A percentile compares a stretch with the other conserved stretches of the same genome.
phyloP scores from a whole-genome alignment of 2,797 vertebrate species.

The Euphonia xanthogaster region DNA sequence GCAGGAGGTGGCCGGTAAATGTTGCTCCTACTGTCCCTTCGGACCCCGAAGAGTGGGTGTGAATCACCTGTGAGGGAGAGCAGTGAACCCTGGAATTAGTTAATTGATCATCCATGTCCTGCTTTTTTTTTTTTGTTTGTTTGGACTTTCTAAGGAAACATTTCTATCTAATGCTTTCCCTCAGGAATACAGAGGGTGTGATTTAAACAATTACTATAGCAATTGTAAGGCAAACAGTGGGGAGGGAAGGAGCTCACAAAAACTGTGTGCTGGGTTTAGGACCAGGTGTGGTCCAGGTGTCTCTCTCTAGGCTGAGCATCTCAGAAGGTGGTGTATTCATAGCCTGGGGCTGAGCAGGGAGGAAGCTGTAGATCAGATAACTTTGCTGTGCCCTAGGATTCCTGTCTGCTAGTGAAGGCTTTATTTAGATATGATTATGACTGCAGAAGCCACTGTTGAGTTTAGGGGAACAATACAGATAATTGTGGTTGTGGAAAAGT shows the following conservation, averaged over 20 bases:
- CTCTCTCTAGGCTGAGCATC: background rate
- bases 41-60: slow-evolving; percentile 69
- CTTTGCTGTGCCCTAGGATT: background rate
- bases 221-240: background rate
- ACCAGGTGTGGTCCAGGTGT: background rate
- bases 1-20: slow-evolving; percentile 88
- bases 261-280: background rate
- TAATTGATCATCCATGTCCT: background rate
- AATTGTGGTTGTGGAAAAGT: background rate
- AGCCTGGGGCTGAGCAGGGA: background rate
- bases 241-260: background rate
- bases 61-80: slow-evolving; percentile 76
- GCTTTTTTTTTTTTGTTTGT: background rate
- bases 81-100: background rate
- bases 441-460: background rate
- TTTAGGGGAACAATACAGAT: background rate
- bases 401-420: background rate
- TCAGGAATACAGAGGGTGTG: background rate
- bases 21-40: slow-evolving; percentile 85
- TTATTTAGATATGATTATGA: background rate
- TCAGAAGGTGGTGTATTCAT: background rate
- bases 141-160: background rate
- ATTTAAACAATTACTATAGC: background rate
- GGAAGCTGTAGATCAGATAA: background rate
- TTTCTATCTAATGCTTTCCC: background rate